Evolutionary conservation across 2,113 vertebrate species (phyloP), one percentile per base, ranked within the genome.

Genomic region (Lota lota): DNA sequence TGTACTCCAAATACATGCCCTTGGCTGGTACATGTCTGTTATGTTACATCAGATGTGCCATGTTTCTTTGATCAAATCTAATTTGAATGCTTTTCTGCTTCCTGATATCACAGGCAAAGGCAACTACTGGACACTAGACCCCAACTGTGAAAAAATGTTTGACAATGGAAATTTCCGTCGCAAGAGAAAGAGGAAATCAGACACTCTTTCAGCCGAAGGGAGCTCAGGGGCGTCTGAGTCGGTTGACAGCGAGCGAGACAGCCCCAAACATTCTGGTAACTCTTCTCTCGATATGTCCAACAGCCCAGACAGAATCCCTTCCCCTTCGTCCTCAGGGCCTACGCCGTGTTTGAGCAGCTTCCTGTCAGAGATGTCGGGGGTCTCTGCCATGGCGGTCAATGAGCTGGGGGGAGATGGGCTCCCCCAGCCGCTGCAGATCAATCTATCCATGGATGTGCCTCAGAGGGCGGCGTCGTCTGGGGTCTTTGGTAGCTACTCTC

Each of bases 141-240:
- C 97, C 0, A 99, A 99, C 92, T 99, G 97, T 74, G 97, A 99
- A 74, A 99, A 99, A 88, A 99, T 99, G 97, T 99, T 99, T 36
- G 97, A 99, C 92, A 99, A 99, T 0, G 97, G 97, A 72, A 99
- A 99, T 87, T 99, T 99, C 84, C 95, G 97, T 63, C 93, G 97
- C 86, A 99, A 99, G 88, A 93, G 97, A 72, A 99, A 99, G 88
- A 96, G 97, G 67, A 99, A 99, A 85, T 96, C 97, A 0, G 97
- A 99, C 2, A 53, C 87, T 0, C 86, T 91, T 2, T 66, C 90
- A 1, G 78, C 81, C 16, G 78, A 93, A 0, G 83, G 88, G 16
- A 36, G 64, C 17, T 70, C 90, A 12, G 87, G 83, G 22, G 82
- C 79, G 7, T 81, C 93, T 0, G 96, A 98, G 72, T 94, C 95